A percentile compares a stretch with the other conserved stretches of the same genome.
These are phyloP conservation scores for Brachionus paranguensis DNA, from an alignment of 1,140 invertebrate species.

Conservation along the genomic window DNA sequence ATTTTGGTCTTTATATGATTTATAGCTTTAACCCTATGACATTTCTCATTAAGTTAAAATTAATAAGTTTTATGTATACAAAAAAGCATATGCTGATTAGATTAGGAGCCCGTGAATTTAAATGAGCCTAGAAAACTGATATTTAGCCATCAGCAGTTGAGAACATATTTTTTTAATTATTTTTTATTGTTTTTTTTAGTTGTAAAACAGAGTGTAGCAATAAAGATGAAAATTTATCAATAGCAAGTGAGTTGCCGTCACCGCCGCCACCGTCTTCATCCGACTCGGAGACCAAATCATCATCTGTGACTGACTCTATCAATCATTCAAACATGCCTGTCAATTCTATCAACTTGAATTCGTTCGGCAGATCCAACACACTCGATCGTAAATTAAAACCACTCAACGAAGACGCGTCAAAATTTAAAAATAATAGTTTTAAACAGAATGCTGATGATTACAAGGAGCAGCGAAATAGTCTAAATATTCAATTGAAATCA, in stretches of 20 bases:
- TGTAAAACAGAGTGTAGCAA: neutral
- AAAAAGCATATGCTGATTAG: conserved; percentile 27
- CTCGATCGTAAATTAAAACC: conserved; percentile 26
- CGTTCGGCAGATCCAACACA: conserved; percentile 35
- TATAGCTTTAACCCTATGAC: conserved; percentile 5
- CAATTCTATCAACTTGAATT: conserved; percentile 23
- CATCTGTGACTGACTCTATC: neutral
- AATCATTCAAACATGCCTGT: conserved; percentile 8
- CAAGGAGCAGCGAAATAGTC: conserved; percentile 5
- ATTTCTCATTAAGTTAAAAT: conserved; percentile 25
- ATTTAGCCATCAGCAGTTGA: neutral
- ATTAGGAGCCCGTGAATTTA: conserved; percentile 26
- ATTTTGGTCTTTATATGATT: neutral
- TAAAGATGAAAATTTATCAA: conserved; percentile 32
- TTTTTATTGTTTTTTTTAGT: conserved; percentile 20
- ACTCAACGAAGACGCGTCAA: neutral
- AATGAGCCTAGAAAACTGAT: conserved; percentile 22
- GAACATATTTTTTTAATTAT: conserved; percentile 21
- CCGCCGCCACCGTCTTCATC: neutral
- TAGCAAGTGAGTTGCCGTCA: neutral
- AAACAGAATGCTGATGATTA: neutral
- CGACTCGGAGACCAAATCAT: neutral
- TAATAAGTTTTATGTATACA: conserved; percentile 2
- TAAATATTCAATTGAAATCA: conserved; percentile 29
- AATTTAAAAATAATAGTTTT: neutral